These are phyloP conservation scores for Eilema depressum DNA, from an alignment of 2,888 invertebrate genomes.

Conservation along the genomic window DNA sequence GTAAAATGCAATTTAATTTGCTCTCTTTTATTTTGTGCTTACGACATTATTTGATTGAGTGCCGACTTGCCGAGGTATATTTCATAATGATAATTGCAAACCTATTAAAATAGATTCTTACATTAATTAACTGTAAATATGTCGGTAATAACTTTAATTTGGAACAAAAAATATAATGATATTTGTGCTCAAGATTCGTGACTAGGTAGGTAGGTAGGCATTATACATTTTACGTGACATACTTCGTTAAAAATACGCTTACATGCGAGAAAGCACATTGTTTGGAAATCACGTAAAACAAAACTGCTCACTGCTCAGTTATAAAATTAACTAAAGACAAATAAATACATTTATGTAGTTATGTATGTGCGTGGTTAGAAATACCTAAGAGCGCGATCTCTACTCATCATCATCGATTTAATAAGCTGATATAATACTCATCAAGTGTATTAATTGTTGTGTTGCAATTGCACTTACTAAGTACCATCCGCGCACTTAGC, in stretches of 20 bases:
- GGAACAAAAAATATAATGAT: neutral
- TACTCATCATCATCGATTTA: neutral
- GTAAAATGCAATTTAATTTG: neutral
- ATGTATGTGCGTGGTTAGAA: neutral
- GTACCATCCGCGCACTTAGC: neutral
- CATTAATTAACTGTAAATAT: neutral
- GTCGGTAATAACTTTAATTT: neutral
- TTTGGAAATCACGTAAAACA: constrained; percentile 14
- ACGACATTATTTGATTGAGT: neutral
- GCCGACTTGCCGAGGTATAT: neutral
- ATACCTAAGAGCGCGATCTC: neutral
- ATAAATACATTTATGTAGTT: too few species aligned
- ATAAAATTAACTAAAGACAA: neutral
- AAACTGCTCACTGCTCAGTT: neutral
- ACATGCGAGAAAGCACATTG: constrained; percentile 17
- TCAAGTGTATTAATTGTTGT: too few species aligned
- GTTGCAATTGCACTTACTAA: neutral
- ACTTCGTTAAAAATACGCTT: neutral
- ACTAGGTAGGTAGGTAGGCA: neutral
- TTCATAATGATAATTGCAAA: neutral
- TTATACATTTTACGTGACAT: neutral
- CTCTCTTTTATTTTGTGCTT: neutral
- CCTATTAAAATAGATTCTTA: neutral
- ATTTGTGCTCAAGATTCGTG: neutral
- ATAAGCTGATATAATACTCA: neutral